phyloP scores from a whole-genome alignment of 2,888 invertebrate genomes.

The Periphyllus acericola region DNA sequence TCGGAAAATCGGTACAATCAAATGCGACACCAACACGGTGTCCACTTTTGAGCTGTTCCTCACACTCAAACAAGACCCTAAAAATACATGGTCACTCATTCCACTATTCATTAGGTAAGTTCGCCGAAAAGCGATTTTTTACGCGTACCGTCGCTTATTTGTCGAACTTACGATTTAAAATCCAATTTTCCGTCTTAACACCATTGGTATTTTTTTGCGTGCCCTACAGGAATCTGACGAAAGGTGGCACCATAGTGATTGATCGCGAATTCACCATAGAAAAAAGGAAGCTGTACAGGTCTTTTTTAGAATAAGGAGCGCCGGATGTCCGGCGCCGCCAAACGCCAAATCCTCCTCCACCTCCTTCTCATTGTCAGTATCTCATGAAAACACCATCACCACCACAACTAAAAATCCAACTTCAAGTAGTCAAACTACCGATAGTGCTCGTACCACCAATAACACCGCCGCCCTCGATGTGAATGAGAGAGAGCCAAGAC shows the following conservation, averaged over 20 bases:
- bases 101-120: constrained; percentile 92
- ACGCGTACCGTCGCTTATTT: not conserved
- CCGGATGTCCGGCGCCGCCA: constrained; percentile 51
- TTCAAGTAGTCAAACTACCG: not conserved
- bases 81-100: constrained; percentile 84
- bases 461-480: constrained; percentile 54
- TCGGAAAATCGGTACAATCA: constrained; percentile 82
- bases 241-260: constrained; percentile 87
- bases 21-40: constrained; percentile 86
- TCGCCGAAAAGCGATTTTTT: not conserved
- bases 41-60: constrained; percentile 91
- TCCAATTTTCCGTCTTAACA: constrained; percentile 8
- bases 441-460: not conserved
- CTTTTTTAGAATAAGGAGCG: constrained; percentile 71
- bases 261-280: constrained; percentile 88
- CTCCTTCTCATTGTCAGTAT: constrained; percentile 45
- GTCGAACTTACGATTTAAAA: constrained; percentile 27
- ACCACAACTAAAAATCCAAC: constrained; percentile 6
- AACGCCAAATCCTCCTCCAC: constrained; percentile 49
- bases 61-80: constrained; percentile 81
- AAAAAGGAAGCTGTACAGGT: constrained; percentile 91
- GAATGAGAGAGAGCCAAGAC: constrained; percentile 64
- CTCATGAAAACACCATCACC: constrained; percentile 49
- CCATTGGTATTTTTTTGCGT: not conserved
- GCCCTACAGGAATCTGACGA: constrained; percentile 79